Evolutionary conservation across 92 coral and sea anemone species (phyloP).

Genomic region (Zoanthus gigantus): DNA sequence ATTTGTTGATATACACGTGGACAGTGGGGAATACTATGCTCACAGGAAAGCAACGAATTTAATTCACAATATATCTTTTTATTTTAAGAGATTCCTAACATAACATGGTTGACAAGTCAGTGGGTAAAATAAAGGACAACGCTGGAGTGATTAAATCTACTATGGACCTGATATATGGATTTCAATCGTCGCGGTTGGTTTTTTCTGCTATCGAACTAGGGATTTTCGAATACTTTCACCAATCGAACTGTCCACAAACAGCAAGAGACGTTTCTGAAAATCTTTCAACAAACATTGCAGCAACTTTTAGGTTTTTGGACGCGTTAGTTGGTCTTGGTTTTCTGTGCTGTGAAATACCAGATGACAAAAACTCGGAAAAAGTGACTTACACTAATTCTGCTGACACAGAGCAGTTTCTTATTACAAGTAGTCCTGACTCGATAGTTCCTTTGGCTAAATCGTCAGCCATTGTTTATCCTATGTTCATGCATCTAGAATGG

Average conservation of each 20-base stretch:
- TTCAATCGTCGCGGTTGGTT: slow-evolving; percentile 44
- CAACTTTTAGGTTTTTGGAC: slow-evolving; percentile 31
- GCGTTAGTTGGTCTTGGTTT: slow-evolving; percentile 42
- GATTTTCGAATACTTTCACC: slow-evolving; percentile 25
- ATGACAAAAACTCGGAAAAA: slow-evolving; percentile 18
- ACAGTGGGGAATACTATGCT: background rate
- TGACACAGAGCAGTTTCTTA: slow-evolving; percentile 27
- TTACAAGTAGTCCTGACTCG: slow-evolving; percentile 30
- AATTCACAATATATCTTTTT: background rate
- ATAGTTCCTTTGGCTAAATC: slow-evolving; percentile 21
- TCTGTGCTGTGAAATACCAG: slow-evolving; percentile 20
- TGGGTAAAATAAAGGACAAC: slow-evolving; percentile 11
- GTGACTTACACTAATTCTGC: slow-evolving; percentile 35
- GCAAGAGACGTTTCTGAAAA: slow-evolving; percentile 22
- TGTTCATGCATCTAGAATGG: slow-evolving; percentile 48
- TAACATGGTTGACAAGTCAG: slow-evolving; percentile 26
- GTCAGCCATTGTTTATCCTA: slow-evolving; percentile 30
- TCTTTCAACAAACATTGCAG: slow-evolving; percentile 30
- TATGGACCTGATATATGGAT: slow-evolving; percentile 42
- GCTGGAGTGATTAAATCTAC: slow-evolving; percentile 3
- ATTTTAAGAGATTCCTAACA: background rate
- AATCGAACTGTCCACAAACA: slow-evolving; percentile 25
- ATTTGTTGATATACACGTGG: slow-evolving; percentile 30
- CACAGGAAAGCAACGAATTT: background rate
- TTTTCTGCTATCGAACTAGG: slow-evolving; percentile 37